Evolutionary conservation across 2,113 vertebrate genomes (phyloP).

Genomic region (Vidua macroura): DNA sequence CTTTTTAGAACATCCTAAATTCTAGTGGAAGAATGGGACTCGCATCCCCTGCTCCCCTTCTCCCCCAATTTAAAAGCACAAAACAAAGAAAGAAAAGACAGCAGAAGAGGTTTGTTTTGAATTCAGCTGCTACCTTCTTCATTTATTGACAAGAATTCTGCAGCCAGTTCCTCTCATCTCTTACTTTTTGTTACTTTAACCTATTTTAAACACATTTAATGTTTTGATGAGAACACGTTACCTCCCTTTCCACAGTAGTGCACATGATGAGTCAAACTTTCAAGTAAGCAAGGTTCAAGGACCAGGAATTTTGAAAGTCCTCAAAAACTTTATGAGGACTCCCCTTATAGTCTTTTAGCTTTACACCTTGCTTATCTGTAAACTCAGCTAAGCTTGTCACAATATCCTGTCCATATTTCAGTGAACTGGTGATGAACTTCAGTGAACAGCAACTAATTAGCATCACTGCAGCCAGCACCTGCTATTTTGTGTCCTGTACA

Average conservation of each 20-base stretch:
- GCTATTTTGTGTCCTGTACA: not conserved
- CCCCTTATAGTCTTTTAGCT: not conserved
- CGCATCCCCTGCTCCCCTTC: not conserved
- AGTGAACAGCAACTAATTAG: not conserved
- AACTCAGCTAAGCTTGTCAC: not conserved
- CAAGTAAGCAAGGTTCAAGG: not conserved
- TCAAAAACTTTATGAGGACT: not conserved
- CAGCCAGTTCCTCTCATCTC: not conserved
- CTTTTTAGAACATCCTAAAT: not conserved
- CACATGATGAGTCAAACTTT: not conserved
- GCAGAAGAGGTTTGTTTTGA: not conserved
- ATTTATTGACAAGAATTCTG: not conserved
- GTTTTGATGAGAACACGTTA: not conserved
- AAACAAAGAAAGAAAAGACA: not conserved
- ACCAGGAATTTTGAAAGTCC: not conserved
- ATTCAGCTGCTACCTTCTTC: not conserved
- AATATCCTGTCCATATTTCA: not conserved
- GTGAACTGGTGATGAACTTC: not conserved
- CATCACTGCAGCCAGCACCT: not conserved
- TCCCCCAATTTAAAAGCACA: not conserved
- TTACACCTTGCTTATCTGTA: not conserved
- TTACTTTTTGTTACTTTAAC: not conserved
- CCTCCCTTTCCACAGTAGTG: not conserved
- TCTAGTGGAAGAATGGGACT: not conserved
- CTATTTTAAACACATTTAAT: not conserved